These are phyloP conservation scores for Platypus cylindrus DNA, from an alignment of 2,888 invertebrate genomes.

Conservation along the genomic window DNA sequence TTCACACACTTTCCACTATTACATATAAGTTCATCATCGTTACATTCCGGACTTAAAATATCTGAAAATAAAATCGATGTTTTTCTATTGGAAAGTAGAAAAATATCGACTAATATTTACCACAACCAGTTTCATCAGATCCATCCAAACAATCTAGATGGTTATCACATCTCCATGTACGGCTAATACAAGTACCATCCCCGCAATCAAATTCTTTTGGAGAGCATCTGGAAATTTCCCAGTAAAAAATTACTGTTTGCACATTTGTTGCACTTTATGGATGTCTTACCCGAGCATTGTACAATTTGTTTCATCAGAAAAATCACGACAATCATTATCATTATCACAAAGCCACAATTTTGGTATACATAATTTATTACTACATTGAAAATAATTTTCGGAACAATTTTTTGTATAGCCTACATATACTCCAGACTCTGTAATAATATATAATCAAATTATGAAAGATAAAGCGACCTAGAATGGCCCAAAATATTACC, in stretches of 20 bases:
- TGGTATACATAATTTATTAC: slow-evolving; percentile 66
- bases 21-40: slow-evolving; percentile 64
- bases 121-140: slow-evolving; percentile 61
- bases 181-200: slow-evolving; percentile 59
- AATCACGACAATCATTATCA: slow-evolving; percentile 71
- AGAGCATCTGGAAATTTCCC: slow-evolving; percentile 53
- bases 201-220: slow-evolving; percentile 60
- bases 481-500: slow-evolving; percentile 37
- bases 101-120: slow-evolving; percentile 32
- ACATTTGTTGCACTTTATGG: too few species aligned
- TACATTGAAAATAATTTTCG: slow-evolving; percentile 59
- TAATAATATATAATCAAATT: not conserved
- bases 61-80: slow-evolving; percentile 21
- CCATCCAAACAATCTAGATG: slow-evolving; percentile 63
- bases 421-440: not conserved
- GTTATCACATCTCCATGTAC: slow-evolving; percentile 63
- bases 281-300: slow-evolving; percentile 49
- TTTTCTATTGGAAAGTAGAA: not conserved
- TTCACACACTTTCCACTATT: slow-evolving; percentile 57
- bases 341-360: slow-evolving; percentile 61
- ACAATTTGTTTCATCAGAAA: slow-evolving; percentile 65
- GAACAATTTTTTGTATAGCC: slow-evolving; percentile 44
- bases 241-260: too few species aligned
- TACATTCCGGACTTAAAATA: slow-evolving; percentile 47
- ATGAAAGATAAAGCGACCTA: slow-evolving; percentile 17